These are phyloP conservation scores for Camponotus fellah DNA, from an alignment of 2,888 invertebrate species.

Conservation along the genomic window DNA sequence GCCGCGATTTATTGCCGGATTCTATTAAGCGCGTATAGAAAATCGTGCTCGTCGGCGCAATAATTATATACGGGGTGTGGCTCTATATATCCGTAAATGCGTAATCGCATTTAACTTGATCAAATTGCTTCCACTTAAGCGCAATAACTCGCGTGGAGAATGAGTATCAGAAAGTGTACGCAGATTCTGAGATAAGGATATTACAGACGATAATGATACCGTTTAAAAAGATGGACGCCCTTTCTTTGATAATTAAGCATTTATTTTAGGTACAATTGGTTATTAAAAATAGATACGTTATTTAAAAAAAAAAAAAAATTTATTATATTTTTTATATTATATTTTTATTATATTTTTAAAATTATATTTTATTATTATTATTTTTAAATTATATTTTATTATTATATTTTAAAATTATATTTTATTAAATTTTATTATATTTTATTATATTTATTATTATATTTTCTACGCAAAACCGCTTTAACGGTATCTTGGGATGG, in stretches of 20 bases:
- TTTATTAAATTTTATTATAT: neutral
- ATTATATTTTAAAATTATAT: neutral
- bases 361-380: too few relatives aligned
- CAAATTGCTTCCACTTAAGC: constrained; percentile 42
- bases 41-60: constrained; percentile 36
- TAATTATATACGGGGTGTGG: constrained; percentile 43
- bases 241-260: neutral
- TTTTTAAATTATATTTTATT: too few relatives aligned
- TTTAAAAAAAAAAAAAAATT: neutral
- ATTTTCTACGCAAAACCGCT: too few relatives aligned
- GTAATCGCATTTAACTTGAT: constrained; percentile 39
- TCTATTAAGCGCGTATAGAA: constrained; percentile 51
- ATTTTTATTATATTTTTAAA: neutral
- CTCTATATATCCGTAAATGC: constrained; percentile 21
- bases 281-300: neutral
- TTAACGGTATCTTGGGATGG: neutral
- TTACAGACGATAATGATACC: constrained; percentile 1
- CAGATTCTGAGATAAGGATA: constrained; percentile 16
- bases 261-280: neutral
- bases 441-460: too few relatives aligned
- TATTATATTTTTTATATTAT: neutral
- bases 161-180: constrained; percentile 8
- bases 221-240: neutral
- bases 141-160: constrained; percentile 25
- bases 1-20: constrained; percentile 48